These are phyloP conservation scores for Ophion ellenae DNA, from an alignment of 2,888 invertebrate species.

Conservation along the genomic window DNA sequence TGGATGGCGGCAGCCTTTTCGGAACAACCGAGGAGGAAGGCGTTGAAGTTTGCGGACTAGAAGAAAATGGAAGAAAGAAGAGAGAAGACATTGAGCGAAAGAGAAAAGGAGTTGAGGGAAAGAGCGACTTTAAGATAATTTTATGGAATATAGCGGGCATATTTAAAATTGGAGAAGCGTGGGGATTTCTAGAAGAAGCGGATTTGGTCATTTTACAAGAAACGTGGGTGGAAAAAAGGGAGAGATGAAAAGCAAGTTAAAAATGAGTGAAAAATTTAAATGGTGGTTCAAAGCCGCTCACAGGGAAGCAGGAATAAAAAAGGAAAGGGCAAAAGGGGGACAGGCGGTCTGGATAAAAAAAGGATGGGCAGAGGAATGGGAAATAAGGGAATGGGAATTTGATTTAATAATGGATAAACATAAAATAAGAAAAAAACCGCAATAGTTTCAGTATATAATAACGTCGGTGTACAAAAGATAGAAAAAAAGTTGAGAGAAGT, in stretches of 20 bases:
- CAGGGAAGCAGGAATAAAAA: neutral
- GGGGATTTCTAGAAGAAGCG: slow-evolving; percentile 10
- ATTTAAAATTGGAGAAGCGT: slow-evolving; percentile 4
- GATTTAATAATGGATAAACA: neutral
- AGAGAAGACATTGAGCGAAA: no score
- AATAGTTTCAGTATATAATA: no score
- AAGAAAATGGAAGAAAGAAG: no score
- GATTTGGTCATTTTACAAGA: neutral
- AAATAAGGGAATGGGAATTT: neutral
- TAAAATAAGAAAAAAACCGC: neutral
- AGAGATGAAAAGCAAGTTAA: neutral
- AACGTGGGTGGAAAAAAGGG: neutral
- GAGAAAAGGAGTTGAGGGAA: no score
- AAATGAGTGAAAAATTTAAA: neutral
- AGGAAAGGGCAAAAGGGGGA: neutral
- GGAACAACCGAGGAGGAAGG: no score
- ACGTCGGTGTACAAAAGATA: no score
- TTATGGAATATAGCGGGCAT: slow-evolving; percentile 11
- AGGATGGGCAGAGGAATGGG: neutral
- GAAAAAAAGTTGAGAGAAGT: no score
- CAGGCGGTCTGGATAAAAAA: neutral
- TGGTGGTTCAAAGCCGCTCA: neutral
- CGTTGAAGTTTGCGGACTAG: no score
- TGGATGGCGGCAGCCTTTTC: neutral
- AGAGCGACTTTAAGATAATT: no score